Evolutionary conservation across 2,888 invertebrate genomes (phyloP), one percentile per base, ranked within the genome.

Genomic region (Megalurothrips usitatus): DNA sequence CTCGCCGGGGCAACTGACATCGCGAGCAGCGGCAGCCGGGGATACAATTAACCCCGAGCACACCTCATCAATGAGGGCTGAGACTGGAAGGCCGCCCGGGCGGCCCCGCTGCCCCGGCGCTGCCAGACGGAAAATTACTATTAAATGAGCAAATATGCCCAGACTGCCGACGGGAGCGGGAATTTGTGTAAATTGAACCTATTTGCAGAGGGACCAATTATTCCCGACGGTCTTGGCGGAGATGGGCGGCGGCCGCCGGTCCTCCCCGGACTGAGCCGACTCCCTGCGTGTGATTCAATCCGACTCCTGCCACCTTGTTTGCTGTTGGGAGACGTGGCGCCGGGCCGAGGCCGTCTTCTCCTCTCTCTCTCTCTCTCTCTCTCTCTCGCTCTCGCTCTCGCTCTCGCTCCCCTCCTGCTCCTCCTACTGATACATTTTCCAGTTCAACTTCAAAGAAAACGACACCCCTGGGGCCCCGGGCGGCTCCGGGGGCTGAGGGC

Each of bases 391-490:
- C 34, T 43, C 34, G 2, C 34, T 43, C 34, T 43, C 34, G 2
- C 34, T 6, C 34, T 4, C 34, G 3, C 34, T 6, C 34, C 6
- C 34, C 6, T 6, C 6, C 34, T 23, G 26, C 8, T 26, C 68
- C 68, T 75, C 23, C 68, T 75, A 23, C 68, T 75, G 68, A 75
- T 75, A 75, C 68, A 75, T 75, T 75, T 75, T 75, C 68, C 68
- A 75, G 68, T 26, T 75, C 68, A 75, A 75, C 68, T 75, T 75
- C 68, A 75, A 75, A 75, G 68, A 75, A 75, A 75, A 75, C 68
- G 68, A 75, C 68, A 75, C 68, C 68, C 68, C 23, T 8, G 68
- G 68, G 68, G 68, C 10, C 58, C 58, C 34, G 17, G 58, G n/a
- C n/a, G 19, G 19, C 58, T 58, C n/a, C n/a, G n/a, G n/a, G n/a